phyloP scores from a whole-genome alignment of 1,140 invertebrate genomes.

The Drosophila varians region DNA sequence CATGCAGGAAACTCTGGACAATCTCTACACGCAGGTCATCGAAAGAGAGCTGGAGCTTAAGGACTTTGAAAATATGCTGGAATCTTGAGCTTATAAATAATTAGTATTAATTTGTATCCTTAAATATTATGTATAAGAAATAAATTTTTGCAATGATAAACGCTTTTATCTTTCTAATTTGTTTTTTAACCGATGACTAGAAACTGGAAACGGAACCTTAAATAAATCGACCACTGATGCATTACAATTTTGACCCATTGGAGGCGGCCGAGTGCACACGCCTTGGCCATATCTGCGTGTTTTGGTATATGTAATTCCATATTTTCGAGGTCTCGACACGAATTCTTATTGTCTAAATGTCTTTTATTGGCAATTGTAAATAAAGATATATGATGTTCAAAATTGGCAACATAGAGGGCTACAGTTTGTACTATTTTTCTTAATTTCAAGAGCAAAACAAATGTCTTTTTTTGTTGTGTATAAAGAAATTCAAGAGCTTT shows the following conservation, averaged over 20 bases:
- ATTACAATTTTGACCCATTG: not conserved
- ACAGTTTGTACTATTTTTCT: conserved; percentile 62
- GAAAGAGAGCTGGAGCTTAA: conserved; percentile 90
- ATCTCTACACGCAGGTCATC: conserved; percentile 90
- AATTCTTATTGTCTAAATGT: conserved; percentile 55
- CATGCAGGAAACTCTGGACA: conserved; percentile 92
- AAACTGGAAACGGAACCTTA: too few relatives aligned
- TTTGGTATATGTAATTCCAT: conserved; percentile 9
- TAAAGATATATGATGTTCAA: conserved; percentile 12
- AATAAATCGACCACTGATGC: conserved; percentile 1
- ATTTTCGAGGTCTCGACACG: not conserved
- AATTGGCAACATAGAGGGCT: conserved; percentile 50
- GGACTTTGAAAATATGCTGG: conserved; percentile 75
- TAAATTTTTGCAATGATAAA: not conserved
- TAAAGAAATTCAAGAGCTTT: conserved; percentile 14
- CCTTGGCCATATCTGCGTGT: conserved; percentile 8
- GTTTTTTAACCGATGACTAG: not conserved
- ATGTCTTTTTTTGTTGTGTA: conserved; percentile 18
- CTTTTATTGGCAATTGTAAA: conserved; percentile 58
- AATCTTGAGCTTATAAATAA: conserved; percentile 37
- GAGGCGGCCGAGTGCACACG: conserved; percentile 18
- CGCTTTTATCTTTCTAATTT: not conserved
- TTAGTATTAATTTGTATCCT: too few relatives aligned
- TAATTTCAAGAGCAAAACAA: conserved; percentile 21
- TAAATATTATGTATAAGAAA: not conserved